Evolutionary conservation across 2,888 invertebrate genomes (phyloP), one percentile per base, ranked within the genome.

Genomic region (Dexiosoma caninum): DNA sequence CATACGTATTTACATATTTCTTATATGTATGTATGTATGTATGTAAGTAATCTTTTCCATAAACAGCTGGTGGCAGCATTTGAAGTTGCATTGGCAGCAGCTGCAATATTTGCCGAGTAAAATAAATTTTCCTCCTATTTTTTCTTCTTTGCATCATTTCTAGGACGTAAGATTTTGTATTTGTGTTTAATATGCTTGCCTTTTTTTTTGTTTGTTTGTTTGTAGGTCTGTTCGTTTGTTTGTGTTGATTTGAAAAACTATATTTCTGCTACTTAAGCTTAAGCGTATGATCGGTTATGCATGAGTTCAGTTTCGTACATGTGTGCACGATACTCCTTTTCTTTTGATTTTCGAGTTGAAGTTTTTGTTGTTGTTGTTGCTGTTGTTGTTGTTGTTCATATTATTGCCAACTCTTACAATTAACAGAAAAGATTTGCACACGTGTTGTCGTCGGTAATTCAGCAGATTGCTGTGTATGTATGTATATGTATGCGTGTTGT

Each of bases 241-340:
- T 27, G 27, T 27, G 27, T 27, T 27, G 3, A 27, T 27, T 3
- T 27, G 6, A 42, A 27, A 60, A 46, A 37, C 37, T 44, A 27
- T 16, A 49, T 62, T 64, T 70, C 32, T 37, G 66, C 70, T 60
- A 51, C 79, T 75, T 75, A 67, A 80, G 59, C 66, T 66, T 67
- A 57, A 78, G 67, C 78, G 55, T 78, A 80, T 80, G 70, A 75
- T 70, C 64, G 70, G 37, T 66, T 70, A 75, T 75, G 75, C 75
- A 80, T 71, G 64, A 80, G 64, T 71, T 70, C 66, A 32, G 12
- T 37, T 55, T 30, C 3, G 40, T 16, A 12, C 64, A 53, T 74
- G 70, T 70, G 23, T 70, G 62, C 57, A 14, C 70, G 35, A 27
- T 51, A 57, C 19, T 35, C 30, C 35, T 57, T 57, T 67, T 66